Percentiles rank a stretch among this genome's conserved stretches.
Evolutionary conservation across 35 echinoderm and acorn worm species (phyloP).

Genomic region (Hemicentrotus pulcherrimus): DNA sequence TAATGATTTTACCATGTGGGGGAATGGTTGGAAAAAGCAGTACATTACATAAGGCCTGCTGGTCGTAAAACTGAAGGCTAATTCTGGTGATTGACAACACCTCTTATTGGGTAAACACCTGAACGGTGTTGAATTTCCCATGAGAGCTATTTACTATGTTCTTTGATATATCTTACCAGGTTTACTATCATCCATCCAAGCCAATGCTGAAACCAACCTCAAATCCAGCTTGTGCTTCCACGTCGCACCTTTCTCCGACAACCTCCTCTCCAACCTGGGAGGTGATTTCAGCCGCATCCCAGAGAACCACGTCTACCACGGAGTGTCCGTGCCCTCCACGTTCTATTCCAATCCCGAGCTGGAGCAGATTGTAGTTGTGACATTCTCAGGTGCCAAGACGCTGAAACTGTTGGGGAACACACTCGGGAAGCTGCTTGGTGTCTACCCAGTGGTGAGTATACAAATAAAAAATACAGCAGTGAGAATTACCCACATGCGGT

Average conservation of each 20-base stretch:
- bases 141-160: too few species aligned
- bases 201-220: slow-evolving; percentile 53
- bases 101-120: too few species aligned
- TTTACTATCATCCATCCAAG: slow-evolving; percentile 67
- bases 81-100: too few species aligned
- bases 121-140: too few species aligned
- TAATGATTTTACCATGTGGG: background rate
- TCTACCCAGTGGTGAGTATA: slow-evolving; percentile 72
- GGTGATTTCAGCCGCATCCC: slow-evolving; percentile 83
- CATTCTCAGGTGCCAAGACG: slow-evolving; percentile 72
- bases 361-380: slow-evolving; percentile 88
- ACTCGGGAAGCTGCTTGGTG: slow-evolving; percentile 76
- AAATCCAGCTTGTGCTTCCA: slow-evolving; percentile 80
- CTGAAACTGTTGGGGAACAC: slow-evolving; percentile 73
- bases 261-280: slow-evolving; percentile 68
- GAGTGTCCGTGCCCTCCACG: slow-evolving; percentile 43
- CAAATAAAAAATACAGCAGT: too few species aligned
- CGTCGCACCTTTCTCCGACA: slow-evolving; percentile 75
- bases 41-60: too few species aligned
- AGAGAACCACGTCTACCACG: slow-evolving; percentile 53
- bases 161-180: slow-evolving; percentile 51
- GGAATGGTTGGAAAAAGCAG: background rate
- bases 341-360: slow-evolving; percentile 96
- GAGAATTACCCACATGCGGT: too few species aligned
- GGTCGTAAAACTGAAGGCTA: too few species aligned